These are phyloP conservation scores for Brachionus koreanus DNA, from an alignment of 1,140 invertebrate species.

Conservation along the genomic window DNA sequence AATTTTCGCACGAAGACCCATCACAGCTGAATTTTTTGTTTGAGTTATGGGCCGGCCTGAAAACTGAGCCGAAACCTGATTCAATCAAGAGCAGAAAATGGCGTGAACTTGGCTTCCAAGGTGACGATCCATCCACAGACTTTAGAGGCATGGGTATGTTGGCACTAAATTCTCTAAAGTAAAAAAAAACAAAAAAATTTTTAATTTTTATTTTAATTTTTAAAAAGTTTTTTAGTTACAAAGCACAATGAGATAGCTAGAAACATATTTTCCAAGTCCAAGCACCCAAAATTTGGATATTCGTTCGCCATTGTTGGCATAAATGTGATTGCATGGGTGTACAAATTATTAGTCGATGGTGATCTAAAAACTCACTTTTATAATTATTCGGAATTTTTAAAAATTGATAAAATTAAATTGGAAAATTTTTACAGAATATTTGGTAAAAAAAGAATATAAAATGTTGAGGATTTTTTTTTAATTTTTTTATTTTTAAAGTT, in stretches of 20 bases:
- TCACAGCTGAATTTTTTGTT: conserved; percentile 69
- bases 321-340: conserved; percentile 85
- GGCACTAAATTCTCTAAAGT: conserved; percentile 78
- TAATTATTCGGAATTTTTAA: conserved; percentile 64
- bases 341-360: conserved; percentile 73
- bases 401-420: conserved; percentile 63
- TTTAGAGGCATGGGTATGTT: conserved; percentile 96
- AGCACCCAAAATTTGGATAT: conserved; percentile 74
- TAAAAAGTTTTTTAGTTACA: conserved; percentile 68
- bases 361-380: conserved; percentile 85
- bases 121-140: conserved; percentile 93
- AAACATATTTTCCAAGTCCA: conserved; percentile 78
- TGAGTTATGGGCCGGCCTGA: conserved; percentile 72
- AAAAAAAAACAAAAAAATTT: background rate
- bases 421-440: conserved; percentile 87
- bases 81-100: conserved; percentile 78
- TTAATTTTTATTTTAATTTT: conserved; percentile 29
- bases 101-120: conserved; percentile 92
- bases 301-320: conserved; percentile 75
- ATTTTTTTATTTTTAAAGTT: conserved; percentile 52
- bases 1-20: conserved; percentile 68
- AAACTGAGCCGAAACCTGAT: conserved; percentile 94
- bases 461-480: background rate
- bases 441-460: conserved; percentile 61
- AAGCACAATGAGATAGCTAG: conserved; percentile 73